These are phyloP conservation scores for Catostomus latipinnis DNA, from an alignment of 2,797 vertebrate species.

Conservation along the genomic window DNA sequence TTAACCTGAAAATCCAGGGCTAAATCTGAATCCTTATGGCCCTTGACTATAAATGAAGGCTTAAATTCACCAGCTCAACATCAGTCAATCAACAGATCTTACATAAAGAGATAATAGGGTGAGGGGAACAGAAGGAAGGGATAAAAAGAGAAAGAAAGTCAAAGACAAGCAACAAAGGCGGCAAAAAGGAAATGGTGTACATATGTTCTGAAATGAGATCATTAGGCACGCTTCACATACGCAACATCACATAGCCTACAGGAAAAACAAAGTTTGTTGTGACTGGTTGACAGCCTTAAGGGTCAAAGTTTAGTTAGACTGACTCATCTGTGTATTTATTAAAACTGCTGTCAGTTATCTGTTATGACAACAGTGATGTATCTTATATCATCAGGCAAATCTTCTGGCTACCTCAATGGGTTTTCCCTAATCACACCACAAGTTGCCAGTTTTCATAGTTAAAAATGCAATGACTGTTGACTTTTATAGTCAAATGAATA, in stretches of 20 bases:
- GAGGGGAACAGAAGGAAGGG: not conserved
- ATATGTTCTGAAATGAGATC: too few species aligned
- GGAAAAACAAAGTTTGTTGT: constrained; percentile 1
- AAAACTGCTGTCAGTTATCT: not conserved
- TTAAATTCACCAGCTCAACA: constrained; percentile 15
- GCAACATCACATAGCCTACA: constrained; percentile 1
- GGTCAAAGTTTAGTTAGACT: not conserved
- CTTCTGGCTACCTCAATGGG: not conserved
- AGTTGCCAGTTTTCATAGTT: too few species aligned
- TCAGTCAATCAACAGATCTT: constrained; percentile 16
- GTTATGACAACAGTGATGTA: too few species aligned
- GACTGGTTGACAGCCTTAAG: not conserved
- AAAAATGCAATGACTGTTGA: not conserved
- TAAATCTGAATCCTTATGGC: not conserved
- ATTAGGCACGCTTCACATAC: not conserved
- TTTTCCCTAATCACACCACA: not conserved
- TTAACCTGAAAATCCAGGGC: not conserved
- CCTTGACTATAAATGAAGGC: not conserved
- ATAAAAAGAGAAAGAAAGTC: not conserved
- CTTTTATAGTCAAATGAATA: not conserved
- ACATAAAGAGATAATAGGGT: constrained; percentile 25
- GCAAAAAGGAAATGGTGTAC: constrained; percentile 15
- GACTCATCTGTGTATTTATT: constrained; percentile 7
- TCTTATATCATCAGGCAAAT: not conserved
- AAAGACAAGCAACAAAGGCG: not conserved